Conservation (phyloP, 1,140 invertebrate species). For the Melanaphis sacchari region DNA sequence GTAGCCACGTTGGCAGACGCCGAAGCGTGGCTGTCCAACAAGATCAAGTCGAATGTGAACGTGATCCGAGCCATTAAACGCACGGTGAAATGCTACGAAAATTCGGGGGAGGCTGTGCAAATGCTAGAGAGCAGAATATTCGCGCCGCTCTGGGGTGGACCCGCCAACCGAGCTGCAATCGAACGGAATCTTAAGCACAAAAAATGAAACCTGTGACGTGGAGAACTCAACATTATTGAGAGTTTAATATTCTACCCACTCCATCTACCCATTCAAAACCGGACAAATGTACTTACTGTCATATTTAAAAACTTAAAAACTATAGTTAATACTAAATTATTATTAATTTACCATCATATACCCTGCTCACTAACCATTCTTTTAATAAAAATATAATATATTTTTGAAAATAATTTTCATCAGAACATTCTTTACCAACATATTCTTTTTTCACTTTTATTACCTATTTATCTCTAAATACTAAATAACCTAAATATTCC, state of each 20-base stretch:
- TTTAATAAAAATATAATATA: background rate
- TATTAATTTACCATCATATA: too few relatives aligned
- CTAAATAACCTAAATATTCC: too few relatives aligned
- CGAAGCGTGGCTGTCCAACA: conserved; percentile 63
- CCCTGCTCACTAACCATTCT: too few relatives aligned
- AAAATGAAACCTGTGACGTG: background rate
- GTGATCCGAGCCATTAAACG: conserved; percentile 65
- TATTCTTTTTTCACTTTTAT: too few relatives aligned
- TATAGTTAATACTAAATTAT: too few relatives aligned
- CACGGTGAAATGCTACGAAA: conserved; percentile 53
- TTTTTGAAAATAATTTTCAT: too few relatives aligned
- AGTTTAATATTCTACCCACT: background rate
- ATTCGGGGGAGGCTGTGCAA: conserved; percentile 35
- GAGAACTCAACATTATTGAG: background rate
- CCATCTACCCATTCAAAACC: too few relatives aligned
- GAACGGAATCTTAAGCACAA: conserved; percentile 63
- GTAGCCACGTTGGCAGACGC: conserved; percentile 61
- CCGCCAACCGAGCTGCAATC: conserved; percentile 64
- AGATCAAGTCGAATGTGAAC: conserved; percentile 61
- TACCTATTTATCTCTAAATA: too few relatives aligned
- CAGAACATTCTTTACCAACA: too few relatives aligned
- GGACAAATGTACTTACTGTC: too few relatives aligned
- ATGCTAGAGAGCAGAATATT: conserved; percentile 65
- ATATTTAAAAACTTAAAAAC: too few relatives aligned
- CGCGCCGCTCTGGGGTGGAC: conserved; percentile 65